Base-by-base conservation (phyloP, 2,888 invertebrate genomes). In the Pelosia muscerda region DNA sequence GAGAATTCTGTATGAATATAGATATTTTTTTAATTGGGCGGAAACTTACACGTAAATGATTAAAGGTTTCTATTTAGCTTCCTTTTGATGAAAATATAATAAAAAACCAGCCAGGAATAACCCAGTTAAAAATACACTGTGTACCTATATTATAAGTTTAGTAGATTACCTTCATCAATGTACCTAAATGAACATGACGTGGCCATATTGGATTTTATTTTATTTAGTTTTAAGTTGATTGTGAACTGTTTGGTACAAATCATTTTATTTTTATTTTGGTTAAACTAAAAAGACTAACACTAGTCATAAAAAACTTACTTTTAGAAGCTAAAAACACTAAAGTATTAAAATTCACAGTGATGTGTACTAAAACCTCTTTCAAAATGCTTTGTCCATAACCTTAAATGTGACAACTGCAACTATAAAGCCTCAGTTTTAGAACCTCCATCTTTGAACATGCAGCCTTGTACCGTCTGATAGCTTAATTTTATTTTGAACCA, bases 231-330 rank as follows among this genome's bases (percentile, higher is more conserved):
- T 66, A 63, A 70, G 59, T 31, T 81, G 78, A 79, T 53, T 66
- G 58, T 63, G 22, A 54, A 75, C 38, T 72, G 60, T 68, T 67
- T 25, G 70, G 74, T 77, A 78, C 76, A 82, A 78, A 77, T 78
- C 57, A 42, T 63, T 66, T 61, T 72, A 65, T 75, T 66, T 74
- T 69, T 65, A 67, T 75, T 73, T 78, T 77, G 59, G 54, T 72
- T 63, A 79, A 78, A 74, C 60, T 78, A 75, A 82, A 81, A 85
- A 87, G 86, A 87, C 88, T 90, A 89, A 90, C 84, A 79, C 89
- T 90, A 90, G 90, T 90, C 88, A 88, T 88, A 86, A 77, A 23
- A 28, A 56, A 53, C 19, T 22, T 63, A 38, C 26, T 25, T 23
- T 25, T 34, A 57, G 54, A 49, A 58, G 28, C 34, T 62, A 49